These are phyloP conservation scores for Aethina tumida DNA, from an alignment of 1,140 invertebrate species.

Conservation along the genomic window DNA sequence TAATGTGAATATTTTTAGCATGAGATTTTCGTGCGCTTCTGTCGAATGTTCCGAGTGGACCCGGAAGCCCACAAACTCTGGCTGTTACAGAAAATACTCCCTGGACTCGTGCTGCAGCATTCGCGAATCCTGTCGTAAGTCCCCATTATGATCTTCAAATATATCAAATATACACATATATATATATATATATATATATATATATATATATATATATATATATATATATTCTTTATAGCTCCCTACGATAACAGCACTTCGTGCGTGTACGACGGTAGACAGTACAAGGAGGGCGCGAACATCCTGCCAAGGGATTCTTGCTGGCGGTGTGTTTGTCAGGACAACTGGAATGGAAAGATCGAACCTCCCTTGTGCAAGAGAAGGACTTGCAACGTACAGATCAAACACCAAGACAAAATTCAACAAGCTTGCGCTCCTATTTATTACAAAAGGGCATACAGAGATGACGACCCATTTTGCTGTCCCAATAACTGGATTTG, in stretches of 20 bases:
- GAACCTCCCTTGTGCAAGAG: constrained; percentile 15
- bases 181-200: too few relatives aligned
- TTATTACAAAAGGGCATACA: constrained; percentile 15
- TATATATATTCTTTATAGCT: constrained; percentile 12
- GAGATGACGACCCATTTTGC: constrained; percentile 13
- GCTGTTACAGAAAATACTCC: constrained; percentile 19
- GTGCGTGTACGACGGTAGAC: constrained; percentile 16
- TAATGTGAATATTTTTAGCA: constrained; percentile 8
- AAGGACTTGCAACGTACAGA: constrained; percentile 12
- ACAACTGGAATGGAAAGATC: constrained; percentile 14
- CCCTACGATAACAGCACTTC: constrained; percentile 16
- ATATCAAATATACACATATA: too few relatives aligned
- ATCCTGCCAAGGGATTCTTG: constrained; percentile 14
- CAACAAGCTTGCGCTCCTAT: constrained; percentile 15
- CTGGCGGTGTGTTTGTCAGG: constrained; percentile 17
- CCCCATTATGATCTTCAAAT: too few relatives aligned
- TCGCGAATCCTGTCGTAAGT: constrained; percentile 19
- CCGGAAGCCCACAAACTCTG: constrained; percentile 7
- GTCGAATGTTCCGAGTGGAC: constrained; percentile 20
- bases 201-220: too few relatives aligned
- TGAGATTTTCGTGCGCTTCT: constrained; percentile 16
- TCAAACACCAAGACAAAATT: constrained; percentile 15
- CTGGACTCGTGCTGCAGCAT: constrained; percentile 18
- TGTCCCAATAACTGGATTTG: constrained; percentile 16
- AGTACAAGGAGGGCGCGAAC: constrained; percentile 17